These are phyloP conservation scores for Echeneis naucrates DNA, from an alignment of 2,797 vertebrate genomes.

Conservation along the genomic window DNA sequence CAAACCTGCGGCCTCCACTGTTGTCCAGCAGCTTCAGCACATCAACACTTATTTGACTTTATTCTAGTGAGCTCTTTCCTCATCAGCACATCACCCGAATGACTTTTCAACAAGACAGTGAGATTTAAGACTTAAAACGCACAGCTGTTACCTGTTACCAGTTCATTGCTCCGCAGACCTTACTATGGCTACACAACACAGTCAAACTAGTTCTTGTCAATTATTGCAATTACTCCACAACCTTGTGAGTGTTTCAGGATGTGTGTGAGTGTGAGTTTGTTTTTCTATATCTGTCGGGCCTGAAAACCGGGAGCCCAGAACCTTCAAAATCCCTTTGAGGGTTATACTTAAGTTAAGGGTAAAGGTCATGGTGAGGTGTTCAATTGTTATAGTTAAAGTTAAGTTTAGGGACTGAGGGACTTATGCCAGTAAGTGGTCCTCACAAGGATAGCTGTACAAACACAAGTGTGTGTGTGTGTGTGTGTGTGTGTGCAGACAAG, in stretches of 20 bases:
- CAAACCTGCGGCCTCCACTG: too few relatives aligned
- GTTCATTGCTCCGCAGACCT: neutral
- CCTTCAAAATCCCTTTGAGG: too few relatives aligned
- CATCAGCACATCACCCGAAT: neutral
- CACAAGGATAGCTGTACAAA: neutral
- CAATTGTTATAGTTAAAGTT: neutral
- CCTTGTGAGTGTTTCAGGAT: neutral
- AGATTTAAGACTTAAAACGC: slow-evolving; percentile 4
- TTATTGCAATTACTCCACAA: neutral
- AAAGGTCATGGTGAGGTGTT: neutral
- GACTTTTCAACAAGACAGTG: neutral
- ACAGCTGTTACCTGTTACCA: slow-evolving; percentile 16
- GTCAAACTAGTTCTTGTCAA: neutral
- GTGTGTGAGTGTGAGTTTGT: slow-evolving; percentile 23
- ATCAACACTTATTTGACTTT: neutral
- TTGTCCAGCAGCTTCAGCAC: neutral
- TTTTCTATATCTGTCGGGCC: too few relatives aligned
- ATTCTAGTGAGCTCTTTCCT: neutral
- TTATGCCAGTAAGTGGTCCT: neutral
- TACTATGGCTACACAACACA: neutral
- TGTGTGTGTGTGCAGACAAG: slow-evolving; percentile 22
- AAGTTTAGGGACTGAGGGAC: neutral
- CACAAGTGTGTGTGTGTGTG: neutral
- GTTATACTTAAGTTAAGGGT: too few relatives aligned
- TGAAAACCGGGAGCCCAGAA: too few relatives aligned